Evolutionary conservation across 2,888 invertebrate species (phyloP).

Genomic region (Ditula angustiorana): DNA sequence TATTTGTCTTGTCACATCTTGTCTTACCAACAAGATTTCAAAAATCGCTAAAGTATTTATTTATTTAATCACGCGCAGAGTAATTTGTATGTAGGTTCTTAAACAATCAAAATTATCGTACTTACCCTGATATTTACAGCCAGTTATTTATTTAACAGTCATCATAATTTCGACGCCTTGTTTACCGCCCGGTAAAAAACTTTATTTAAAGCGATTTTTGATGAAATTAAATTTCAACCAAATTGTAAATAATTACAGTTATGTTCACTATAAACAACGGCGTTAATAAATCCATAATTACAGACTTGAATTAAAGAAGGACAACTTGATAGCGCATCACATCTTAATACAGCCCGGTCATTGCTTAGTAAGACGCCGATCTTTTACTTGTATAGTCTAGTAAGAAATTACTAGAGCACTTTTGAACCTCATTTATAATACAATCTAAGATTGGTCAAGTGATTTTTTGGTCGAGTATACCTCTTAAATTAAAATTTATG

Average conservation of each 20-base stretch:
- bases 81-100: neutral
- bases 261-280: neutral
- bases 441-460: no score
- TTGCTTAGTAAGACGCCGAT: neutral
- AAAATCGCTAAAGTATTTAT: no score
- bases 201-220: neutral
- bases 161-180: neutral
- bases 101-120: neutral
- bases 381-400: no score
- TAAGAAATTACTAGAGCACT: no score
- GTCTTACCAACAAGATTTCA: no score
- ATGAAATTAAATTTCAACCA: neutral
- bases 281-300: conserved; percentile 6
- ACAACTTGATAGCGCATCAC: neutral
- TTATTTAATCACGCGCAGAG: neutral
- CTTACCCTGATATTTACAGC: conserved; percentile 5
- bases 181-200: neutral
- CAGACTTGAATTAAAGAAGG: neutral
- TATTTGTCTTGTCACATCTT: no score
- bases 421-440: no score
- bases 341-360: neutral
- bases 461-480: no score
- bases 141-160: conserved; percentile 2
- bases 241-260: conserved; percentile 4
- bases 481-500: no score